Base-by-base conservation (phyloP, 2,113 vertebrate species). In the Herpetotheres cachinnans region DNA sequence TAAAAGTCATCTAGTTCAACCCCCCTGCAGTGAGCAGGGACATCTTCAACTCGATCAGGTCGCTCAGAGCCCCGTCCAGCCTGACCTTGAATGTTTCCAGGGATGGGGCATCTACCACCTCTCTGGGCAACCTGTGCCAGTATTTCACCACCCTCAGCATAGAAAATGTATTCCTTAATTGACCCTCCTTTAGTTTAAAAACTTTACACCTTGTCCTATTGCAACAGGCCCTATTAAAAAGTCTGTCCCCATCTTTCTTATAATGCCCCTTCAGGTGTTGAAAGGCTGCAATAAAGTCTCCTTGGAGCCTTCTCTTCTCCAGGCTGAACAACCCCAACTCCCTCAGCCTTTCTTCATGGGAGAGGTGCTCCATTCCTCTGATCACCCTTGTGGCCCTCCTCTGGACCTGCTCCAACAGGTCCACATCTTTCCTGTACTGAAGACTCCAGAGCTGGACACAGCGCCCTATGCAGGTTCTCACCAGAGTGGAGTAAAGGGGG, bases 401-500 rank as follows among this genome's bases (percentile, higher is more conserved):
- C 29, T 34, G 44, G 26, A 15, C 70, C 10, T 2, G 0, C 26
- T 86, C 21, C 21, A 55, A 6, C 13, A 36, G 46, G 2, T 66
- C 38, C 29, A 16, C 2, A 6, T 59, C 52, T 21, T 44, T 56
- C 27, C 17, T 38, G 11, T 56, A 16, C 20, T 76, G 24, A 5
- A 7, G 38, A 4, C 14, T 4, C 42, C 13, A 61, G 46, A 49
- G 34, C 21, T 49, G 46, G 18, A 55, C 0, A 1, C 26, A 49
- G 44, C 4, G 19, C 38, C n/a, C n/a, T n/a, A n/a, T 59, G 7
- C 34, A 59, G 17, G 34, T 44, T 65, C 34, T 72, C 44, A 36
- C 6, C 8, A 63, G 21, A 70, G 40, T 0, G 0, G 26, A 73
- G 29, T 3, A 65, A 27, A 79, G 49, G 32, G 24, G 27, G 4